phyloP scores from a whole-genome alignment of 2,113 vertebrate species.

The Aix galericulata region DNA sequence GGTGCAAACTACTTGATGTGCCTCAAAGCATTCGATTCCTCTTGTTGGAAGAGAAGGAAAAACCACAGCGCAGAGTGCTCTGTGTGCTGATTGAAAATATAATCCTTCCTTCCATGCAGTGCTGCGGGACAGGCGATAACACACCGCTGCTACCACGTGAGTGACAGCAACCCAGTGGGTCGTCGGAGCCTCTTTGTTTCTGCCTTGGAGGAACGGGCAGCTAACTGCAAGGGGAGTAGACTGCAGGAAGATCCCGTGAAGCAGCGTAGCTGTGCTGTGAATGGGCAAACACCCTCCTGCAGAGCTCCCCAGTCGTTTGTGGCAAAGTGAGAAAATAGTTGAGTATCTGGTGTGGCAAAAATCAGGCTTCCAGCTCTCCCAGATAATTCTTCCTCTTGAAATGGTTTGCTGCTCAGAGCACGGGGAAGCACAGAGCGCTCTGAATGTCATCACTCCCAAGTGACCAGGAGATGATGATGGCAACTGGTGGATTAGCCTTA shows the following conservation, averaged over 20 bases:
- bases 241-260: neutral
- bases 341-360: neutral
- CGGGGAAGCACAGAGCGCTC: neutral
- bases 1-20: neutral
- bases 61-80: neutral
- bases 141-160: neutral
- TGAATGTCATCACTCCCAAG: neutral
- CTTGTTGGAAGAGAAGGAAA: neutral
- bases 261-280: neutral
- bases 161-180: neutral
- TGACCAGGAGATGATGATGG: neutral
- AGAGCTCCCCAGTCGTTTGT: neutral
- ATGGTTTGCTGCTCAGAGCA: neutral
- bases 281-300: neutral
- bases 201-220: neutral
- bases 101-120: neutral
- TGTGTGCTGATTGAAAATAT: neutral
- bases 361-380: neutral
- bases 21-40: neutral
- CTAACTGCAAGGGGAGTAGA: neutral
- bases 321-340: neutral
- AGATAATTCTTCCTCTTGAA: neutral
- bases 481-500: neutral
- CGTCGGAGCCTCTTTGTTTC: neutral
- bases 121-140: neutral